Conservation (phyloP, 2,113 vertebrate species). For the Cottus gobio region DNA sequence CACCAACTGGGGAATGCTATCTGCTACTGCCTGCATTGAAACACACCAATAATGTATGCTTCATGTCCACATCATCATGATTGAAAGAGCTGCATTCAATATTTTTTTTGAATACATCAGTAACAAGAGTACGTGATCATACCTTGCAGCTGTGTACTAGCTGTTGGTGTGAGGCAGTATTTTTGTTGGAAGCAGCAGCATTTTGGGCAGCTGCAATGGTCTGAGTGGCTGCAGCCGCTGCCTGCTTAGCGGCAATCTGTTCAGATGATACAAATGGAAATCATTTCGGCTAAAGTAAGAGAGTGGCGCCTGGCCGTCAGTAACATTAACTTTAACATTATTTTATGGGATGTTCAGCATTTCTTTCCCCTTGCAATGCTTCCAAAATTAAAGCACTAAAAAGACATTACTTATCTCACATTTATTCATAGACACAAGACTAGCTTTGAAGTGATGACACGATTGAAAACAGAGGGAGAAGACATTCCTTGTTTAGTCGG, state of each 20-base stretch:
- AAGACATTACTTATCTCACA: slow-evolving; percentile 39
- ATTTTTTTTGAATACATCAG: neutral
- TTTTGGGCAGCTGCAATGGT: slow-evolving; percentile 98
- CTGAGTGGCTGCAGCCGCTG: slow-evolving; percentile 96
- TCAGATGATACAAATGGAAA: slow-evolving; percentile 48
- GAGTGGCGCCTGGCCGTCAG: slow-evolving; percentile 15
- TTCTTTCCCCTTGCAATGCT: slow-evolving; percentile 5
- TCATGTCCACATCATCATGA: slow-evolving; percentile 9
- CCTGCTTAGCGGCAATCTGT: slow-evolving; percentile 96
- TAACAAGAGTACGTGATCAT: slow-evolving; percentile 41
- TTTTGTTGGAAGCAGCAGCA: slow-evolving; percentile 96
- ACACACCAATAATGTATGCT: slow-evolving; percentile 8
- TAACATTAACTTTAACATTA: slow-evolving; percentile 21
- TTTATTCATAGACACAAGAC: slow-evolving; percentile 40
- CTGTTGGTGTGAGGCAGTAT: slow-evolving; percentile 94
- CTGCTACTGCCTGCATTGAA: slow-evolving; percentile 89
- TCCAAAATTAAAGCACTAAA: slow-evolving; percentile 20
- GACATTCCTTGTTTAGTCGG: slow-evolving; percentile 47
- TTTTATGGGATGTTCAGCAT: slow-evolving; percentile 26
- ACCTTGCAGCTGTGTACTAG: slow-evolving; percentile 99
- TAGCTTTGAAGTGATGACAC: slow-evolving; percentile 56
- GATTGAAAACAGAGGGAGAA: slow-evolving; percentile 43
- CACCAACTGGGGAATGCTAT: slow-evolving; percentile 95
- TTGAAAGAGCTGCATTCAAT: neutral
- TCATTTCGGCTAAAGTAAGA: slow-evolving; percentile 39